phyloP scores from a whole-genome alignment of 1,140 invertebrate genomes.

The Parasteatoda tepidariorum region DNA sequence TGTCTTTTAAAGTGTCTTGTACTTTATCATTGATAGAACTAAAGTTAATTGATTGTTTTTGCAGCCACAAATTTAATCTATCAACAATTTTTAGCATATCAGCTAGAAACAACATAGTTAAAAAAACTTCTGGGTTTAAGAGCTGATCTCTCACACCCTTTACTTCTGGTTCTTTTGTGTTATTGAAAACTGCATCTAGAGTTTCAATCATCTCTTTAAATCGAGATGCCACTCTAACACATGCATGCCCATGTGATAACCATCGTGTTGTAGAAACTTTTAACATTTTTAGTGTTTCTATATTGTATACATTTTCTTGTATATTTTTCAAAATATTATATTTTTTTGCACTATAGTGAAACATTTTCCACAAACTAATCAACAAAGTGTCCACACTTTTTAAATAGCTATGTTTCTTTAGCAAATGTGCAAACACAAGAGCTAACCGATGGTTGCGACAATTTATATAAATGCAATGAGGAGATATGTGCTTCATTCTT shows the following conservation, averaged over 20 bases:
- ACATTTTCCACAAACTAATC: not conserved
- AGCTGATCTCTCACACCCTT: not conserved
- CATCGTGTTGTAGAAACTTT: constrained; percentile 3
- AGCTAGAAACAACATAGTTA: not conserved
- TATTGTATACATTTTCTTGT: too few species aligned
- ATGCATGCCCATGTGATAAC: constrained; percentile 5
- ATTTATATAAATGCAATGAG: not conserved
- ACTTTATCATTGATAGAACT: too few species aligned
- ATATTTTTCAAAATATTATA: not conserved
- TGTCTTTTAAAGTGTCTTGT: too few species aligned
- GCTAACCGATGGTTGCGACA: not conserved
- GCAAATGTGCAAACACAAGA: not conserved
- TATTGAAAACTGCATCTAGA: not conserved
- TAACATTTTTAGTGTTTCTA: not conserved
- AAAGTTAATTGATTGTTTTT: too few species aligned
- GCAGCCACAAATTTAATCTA: not conserved
- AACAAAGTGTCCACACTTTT: not conserved
- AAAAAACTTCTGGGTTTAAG: not conserved
- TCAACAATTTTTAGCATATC: not conserved
- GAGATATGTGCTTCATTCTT: not conserved
- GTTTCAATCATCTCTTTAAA: not conserved
- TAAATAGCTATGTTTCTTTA: not conserved
- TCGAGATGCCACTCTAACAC: not conserved
- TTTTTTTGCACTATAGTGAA: too few species aligned
- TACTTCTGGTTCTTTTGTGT: not conserved